Percentiles rank a stretch among this genome's conserved stretches.
Conservation (phyloP, 35 echinoderm and acorn worm species). For the Stichopus chloronotus region DNA sequence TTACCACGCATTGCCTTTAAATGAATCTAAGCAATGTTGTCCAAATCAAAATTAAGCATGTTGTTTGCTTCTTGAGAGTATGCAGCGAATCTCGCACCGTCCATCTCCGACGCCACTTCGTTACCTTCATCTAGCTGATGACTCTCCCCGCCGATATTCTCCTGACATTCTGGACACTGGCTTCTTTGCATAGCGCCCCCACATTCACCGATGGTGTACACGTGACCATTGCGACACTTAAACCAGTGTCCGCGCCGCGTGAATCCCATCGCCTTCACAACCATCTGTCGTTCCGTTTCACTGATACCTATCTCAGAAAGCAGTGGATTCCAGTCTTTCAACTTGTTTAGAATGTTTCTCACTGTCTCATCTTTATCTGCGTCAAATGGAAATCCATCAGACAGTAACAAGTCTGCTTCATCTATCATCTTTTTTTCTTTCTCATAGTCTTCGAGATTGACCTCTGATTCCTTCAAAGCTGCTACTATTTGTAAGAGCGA, state of each 20-base stretch:
- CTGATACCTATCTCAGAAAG: conserved; percentile 35
- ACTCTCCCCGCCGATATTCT: conserved; percentile 63
- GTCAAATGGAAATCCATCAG: neutral
- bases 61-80: conserved; percentile 71
- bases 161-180: conserved; percentile 69
- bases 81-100: conserved; percentile 61
- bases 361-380: conserved; percentile 23
- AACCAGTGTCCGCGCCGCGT: conserved; percentile 68
- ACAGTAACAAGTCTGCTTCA: neutral
- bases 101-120: conserved; percentile 69
- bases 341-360: neutral
- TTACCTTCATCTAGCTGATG: conserved; percentile 67
- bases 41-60: conserved; percentile 29
- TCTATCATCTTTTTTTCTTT: neutral
- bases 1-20: neutral
- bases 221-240: conserved; percentile 77
- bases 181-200: conserved; percentile 70
- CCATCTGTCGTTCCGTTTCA: conserved; percentile 67
- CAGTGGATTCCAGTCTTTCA: conserved; percentile 1
- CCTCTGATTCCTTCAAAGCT: neutral
- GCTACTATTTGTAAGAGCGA: neutral
- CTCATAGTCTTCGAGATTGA: neutral
- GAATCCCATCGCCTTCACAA: conserved; percentile 65
- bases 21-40: neutral
- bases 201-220: conserved; percentile 79